Evolutionary conservation across 1,140 invertebrate species (phyloP), one percentile per base, ranked within the genome.

Genomic region (Bactericera cockerelli): DNA sequence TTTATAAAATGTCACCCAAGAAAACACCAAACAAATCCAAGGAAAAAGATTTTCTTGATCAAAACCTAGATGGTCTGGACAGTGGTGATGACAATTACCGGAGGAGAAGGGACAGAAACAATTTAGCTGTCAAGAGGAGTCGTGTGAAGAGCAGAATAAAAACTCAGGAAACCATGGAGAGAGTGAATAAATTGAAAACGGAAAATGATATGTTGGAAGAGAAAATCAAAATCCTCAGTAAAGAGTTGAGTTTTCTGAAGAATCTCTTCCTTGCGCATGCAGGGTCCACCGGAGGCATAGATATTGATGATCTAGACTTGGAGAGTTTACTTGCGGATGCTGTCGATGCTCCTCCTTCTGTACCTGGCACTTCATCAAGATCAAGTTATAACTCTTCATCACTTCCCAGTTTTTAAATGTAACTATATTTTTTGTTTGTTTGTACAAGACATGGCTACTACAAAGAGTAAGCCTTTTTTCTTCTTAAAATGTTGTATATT

Each of bases 121-220:
- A 93, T 74, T 78, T 88, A 71, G 90, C 90, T 38, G 91, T 93
- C 1, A 88, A 91, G 67, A 84, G 89, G 66, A 90, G 87, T 62
- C 77, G 91, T 63, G 87, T 84, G 33, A 93, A 93, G 72, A 87
- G 85, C 57, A 89, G 90, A 69, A 74, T 84, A 65, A 75, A 81
- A 59, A 85, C 89, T n/a, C 80, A 83, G 64, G 83, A 91, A 67
- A 92, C 89, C 3, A 74, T 87, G 55, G 77, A 82, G 57, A 71
- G 87, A 65, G 89, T 93, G 0, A 82, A 80, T 64, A 77, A 84
- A 65, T 68, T 94, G 10, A 80, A 82, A 65, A 79, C 77, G 26
- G 89, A 93, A 70, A 93, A 94, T 72, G 83, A 88, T 70, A 75
- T 82, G 60, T 71, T 95, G 19, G 82, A 90, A 70, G 84, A 88